Percentiles rank a stretch among this genome's conserved stretches.
phyloP scores from a whole-genome alignment of 2,797 vertebrate genomes.

The Acanthurus leucopareius region DNA sequence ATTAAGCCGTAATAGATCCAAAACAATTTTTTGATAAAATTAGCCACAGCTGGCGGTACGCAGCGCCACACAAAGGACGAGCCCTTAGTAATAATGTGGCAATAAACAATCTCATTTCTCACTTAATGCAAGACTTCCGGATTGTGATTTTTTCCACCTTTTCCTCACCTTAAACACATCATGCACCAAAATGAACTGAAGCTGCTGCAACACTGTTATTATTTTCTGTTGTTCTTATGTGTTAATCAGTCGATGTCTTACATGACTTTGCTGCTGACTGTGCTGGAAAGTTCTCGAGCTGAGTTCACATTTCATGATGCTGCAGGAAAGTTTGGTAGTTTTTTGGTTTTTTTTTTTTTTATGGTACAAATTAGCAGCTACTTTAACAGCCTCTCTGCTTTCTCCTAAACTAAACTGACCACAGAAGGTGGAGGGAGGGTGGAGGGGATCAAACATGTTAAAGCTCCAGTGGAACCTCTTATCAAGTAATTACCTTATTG shows the following conservation, averaged over 20 bases:
- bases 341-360: background rate
- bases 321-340: background rate
- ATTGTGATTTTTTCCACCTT: conserved; percentile 15
- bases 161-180: background rate
- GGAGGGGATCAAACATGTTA: conserved; percentile 41
- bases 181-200: background rate
- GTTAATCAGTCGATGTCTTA: background rate
- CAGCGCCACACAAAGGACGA: conserved; percentile 47
- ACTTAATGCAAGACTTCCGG: conserved; percentile 55
- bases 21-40: conserved; percentile 79
- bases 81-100: conserved; percentile 65
- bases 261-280: background rate
- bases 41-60: conserved; percentile 70
- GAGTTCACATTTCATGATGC: background rate
- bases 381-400: background rate
- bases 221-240: background rate
- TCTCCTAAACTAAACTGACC: background rate
- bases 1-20: conserved; percentile 78
- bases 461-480: conserved; percentile 67
- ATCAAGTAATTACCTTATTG: conserved; percentile 69
- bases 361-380: background rate
- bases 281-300: rapidly evolving
- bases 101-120: conserved; percentile 68
- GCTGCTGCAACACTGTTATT: background rate
- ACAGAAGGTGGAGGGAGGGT: background rate